Evolutionary conservation across 2,888 invertebrate genomes (phyloP), one percentile per base, ranked within the genome.

Genomic region (Hirtodrosophila cameraria): DNA sequence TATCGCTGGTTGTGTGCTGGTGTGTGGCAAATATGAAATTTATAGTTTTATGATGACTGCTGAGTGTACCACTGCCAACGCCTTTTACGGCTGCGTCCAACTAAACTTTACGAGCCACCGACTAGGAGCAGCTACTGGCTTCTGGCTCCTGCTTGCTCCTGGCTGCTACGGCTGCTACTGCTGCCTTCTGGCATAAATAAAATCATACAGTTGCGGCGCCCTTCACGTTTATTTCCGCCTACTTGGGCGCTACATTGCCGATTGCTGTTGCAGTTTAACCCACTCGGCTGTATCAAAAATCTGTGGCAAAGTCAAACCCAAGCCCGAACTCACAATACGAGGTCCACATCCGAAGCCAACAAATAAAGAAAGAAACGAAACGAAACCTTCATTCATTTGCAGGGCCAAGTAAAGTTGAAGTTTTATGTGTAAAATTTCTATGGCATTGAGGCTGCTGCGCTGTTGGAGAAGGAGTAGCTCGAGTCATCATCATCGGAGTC

Each of bases 41-140:
- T 87, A 87, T 87, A 83, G 87, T 87, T 87, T 88, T 88, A 85
- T 88, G 88, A 88, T 88, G 88, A 85, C 87, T 88, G 84, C 73
- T 87, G 86, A 85, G 86, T 83, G 72, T 86, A 77, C 67, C 78
- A 75, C 80, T 77, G 86, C 77, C 78, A 82, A 76, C 85, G 77
- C 83, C 76, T 75, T 82, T 77, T 77, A 77, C 75, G 84, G 81
- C 77, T 67, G 72, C 23, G 69, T 81, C 83, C 75, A 76, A 75
- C 86, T 72, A 74, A 83, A 80, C 81, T 86, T 83, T 86, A 86
- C 81, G 84, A 85, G 70, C 79, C 57, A 53, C 33, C 65, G 61
- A 61, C 55, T 48, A 48, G 67, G 60, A 45, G 35, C 60, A 35
- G 28, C 53, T 55, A 52, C 48, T 43, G 42, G 39, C 38, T 50